Percentiles rank a stretch among this genome's conserved stretches.
phyloP scores from a whole-genome alignment of 2,797 vertebrate species.

The Acanthopagrus latus region DNA sequence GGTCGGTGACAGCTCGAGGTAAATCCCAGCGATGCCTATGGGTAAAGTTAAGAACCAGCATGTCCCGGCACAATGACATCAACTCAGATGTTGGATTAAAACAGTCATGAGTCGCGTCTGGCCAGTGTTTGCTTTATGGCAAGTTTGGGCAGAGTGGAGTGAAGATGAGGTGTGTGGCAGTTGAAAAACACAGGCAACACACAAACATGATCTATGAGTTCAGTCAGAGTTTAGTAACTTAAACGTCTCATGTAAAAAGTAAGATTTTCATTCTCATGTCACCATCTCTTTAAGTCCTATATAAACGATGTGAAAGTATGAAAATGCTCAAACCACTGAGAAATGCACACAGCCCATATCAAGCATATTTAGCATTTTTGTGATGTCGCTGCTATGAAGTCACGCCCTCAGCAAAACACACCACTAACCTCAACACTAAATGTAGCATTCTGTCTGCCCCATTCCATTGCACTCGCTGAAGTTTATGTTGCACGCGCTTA shows the following conservation, averaged over 20 bases:
- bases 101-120: constrained; percentile 14
- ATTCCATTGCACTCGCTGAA: too few species aligned
- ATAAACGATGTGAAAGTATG: too few species aligned
- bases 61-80: constrained; percentile 22
- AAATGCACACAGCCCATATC: too few species aligned
- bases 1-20: not conserved
- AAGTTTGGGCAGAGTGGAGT: constrained; percentile 50
- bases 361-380: too few species aligned
- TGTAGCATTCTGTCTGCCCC: too few species aligned
- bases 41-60: constrained; percentile 31
- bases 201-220: constrained; percentile 39
- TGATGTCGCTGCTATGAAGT: too few species aligned
- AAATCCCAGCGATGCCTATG: constrained; percentile 3
- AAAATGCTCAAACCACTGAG: too few species aligned
- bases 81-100: constrained; percentile 14
- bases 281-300: too few species aligned
- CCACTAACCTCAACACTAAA: too few species aligned
- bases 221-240: constrained; percentile 48
- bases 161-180: not conserved
- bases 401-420: too few species aligned
- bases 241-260: not conserved
- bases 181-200: constrained; percentile 23
- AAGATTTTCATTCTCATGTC: too few species aligned
- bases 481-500: too few species aligned
- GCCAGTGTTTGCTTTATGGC: constrained; percentile 8